Conservation (phyloP, 2,888 invertebrate genomes). For the Furcula furcula region DNA sequence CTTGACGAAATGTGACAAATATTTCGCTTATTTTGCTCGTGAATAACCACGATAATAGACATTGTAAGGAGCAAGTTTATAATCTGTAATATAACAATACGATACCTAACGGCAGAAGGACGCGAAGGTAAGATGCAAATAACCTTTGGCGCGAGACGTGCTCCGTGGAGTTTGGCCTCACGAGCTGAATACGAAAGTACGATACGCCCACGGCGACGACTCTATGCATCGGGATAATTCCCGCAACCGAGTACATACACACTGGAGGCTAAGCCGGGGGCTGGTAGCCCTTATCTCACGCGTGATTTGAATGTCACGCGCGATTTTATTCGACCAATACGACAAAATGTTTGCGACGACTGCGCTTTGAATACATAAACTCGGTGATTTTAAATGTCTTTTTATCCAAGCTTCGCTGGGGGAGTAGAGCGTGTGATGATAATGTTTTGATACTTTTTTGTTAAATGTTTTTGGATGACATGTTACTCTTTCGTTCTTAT, state of each 20-base stretch:
- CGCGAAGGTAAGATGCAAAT: slow-evolving; percentile 69
- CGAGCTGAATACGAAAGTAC: slow-evolving; percentile 62
- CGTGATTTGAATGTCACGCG: slow-evolving; percentile 61
- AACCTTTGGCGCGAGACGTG: slow-evolving; percentile 62
- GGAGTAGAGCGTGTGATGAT: slow-evolving; percentile 5
- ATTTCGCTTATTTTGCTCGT: no score
- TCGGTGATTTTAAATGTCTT: slow-evolving; percentile 36
- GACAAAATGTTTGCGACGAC: slow-evolving; percentile 62
- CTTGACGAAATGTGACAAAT: no score
- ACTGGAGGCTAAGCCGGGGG: slow-evolving; percentile 63
- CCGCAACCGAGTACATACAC: slow-evolving; percentile 61
- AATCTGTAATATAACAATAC: slow-evolving; percentile 56
- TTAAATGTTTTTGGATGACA: no score
- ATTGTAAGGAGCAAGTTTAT: no score
- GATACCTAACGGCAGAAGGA: slow-evolving; percentile 57
- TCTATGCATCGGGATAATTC: slow-evolving; percentile 49
- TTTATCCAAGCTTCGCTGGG: slow-evolving; percentile 15
- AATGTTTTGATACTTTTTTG: no score
- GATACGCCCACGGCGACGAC: slow-evolving; percentile 16
- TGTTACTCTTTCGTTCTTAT: no score
- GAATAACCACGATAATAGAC: no score
- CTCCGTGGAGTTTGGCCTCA: slow-evolving; percentile 54
- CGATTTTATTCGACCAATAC: slow-evolving; percentile 66
- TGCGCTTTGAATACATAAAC: slow-evolving; percentile 63
- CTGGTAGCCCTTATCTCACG: slow-evolving; percentile 64